Evolutionary conservation across 2,797 vertebrate genomes (phyloP).

Genomic region (Tiaroga cobitis): DNA sequence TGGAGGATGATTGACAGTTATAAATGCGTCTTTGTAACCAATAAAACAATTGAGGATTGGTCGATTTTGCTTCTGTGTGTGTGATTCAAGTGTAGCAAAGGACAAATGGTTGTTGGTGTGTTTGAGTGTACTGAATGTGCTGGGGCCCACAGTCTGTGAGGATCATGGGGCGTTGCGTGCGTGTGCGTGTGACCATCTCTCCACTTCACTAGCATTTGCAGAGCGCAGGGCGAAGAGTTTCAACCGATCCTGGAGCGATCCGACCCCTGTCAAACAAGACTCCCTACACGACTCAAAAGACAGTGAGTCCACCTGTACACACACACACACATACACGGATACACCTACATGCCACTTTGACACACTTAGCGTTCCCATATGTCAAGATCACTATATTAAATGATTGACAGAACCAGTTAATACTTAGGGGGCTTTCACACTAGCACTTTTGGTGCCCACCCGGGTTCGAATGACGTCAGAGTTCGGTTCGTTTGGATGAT

Average conservation of each 20-base stretch:
- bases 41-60: constrained; percentile 5
- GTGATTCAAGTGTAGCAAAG: constrained; percentile 7
- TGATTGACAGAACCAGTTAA: not conserved
- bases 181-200: constrained; percentile 76
- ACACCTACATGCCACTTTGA: constrained; percentile 18
- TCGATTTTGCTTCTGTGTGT: constrained; percentile 6
- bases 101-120: constrained; percentile 6
- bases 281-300: constrained; percentile 92
- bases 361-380: constrained; percentile 50
- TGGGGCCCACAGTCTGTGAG: not conserved
- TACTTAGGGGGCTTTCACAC: no score
- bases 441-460: no score
- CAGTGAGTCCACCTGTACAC: constrained; percentile 85
- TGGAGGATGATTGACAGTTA: constrained; percentile 4
- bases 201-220: constrained; percentile 87
- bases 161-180: constrained; percentile 5
- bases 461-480: no score
- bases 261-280: constrained; percentile 95
- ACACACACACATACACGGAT: not conserved
- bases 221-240: constrained; percentile 98
- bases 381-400: not conserved
- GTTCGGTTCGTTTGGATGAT: no score
- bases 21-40: not conserved
- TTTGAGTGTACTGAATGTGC: constrained; percentile 4
- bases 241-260: constrained; percentile 99